These are phyloP conservation scores for Melanogrammus aeglefinus DNA, from an alignment of 2,797 vertebrate species.

Conservation along the genomic window DNA sequence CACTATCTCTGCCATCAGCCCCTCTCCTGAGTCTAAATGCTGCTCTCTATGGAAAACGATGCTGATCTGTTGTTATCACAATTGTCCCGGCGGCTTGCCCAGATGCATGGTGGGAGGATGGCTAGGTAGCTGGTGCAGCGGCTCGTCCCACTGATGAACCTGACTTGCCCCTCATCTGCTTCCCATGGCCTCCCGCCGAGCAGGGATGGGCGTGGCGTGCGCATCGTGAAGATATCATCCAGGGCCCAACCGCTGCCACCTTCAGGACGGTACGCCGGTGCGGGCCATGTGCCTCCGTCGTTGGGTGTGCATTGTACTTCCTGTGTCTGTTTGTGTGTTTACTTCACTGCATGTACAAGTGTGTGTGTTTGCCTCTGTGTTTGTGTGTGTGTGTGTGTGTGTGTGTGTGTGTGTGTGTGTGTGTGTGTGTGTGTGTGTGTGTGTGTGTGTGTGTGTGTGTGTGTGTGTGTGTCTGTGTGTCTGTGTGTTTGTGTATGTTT, in stretches of 20 bases:
- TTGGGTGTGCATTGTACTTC: constrained; percentile 13
- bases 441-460: too few species aligned
- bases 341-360: too few species aligned
- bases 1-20: constrained; percentile 37
- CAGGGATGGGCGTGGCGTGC: constrained; percentile 51
- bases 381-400: too few species aligned
- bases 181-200: constrained; percentile 68
- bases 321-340: too few species aligned
- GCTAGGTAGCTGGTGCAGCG: constrained; percentile 40
- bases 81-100: constrained; percentile 58
- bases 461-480: too few species aligned
- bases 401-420: too few species aligned
- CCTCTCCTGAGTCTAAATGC: constrained; percentile 62
- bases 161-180: constrained; percentile 69
- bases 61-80: constrained; percentile 62
- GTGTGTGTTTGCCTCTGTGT: too few species aligned
- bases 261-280: constrained; percentile 45
- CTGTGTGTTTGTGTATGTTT: background rate
- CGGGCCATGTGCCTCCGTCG: constrained; percentile 43
- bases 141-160: constrained; percentile 54
- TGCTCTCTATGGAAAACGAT: constrained; percentile 55
- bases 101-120: constrained; percentile 36
- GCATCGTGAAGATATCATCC: constrained; percentile 71
- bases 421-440: too few species aligned
- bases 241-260: constrained; percentile 59